Conservation (phyloP, 2,888 invertebrate species). For the Isotomurus palustris region DNA sequence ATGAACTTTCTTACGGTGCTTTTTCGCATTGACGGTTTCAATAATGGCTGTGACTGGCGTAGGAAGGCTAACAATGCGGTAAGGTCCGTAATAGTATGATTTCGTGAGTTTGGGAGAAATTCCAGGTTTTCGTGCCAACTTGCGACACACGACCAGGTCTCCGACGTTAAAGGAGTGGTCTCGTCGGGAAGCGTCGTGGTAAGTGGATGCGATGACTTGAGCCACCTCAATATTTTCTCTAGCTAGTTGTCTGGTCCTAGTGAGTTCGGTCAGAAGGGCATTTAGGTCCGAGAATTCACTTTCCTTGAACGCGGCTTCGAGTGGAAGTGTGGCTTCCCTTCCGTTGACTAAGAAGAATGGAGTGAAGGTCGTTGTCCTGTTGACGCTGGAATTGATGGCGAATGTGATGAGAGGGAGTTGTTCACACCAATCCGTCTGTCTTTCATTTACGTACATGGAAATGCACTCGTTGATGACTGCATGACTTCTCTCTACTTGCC, state of each 20-base stretch:
- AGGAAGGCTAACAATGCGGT: too few relatives aligned
- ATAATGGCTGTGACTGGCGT: too few relatives aligned
- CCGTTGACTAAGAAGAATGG: background rate
- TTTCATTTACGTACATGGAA: background rate
- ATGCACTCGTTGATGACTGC: background rate
- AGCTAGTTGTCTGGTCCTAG: background rate
- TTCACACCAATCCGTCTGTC: constrained; percentile 1
- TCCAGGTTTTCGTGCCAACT: background rate
- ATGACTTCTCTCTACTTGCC: background rate
- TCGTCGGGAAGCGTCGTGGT: background rate
- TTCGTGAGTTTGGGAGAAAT: background rate
- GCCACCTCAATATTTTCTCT: background rate
- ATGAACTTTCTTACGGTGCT: background rate
- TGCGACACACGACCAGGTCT: background rate
- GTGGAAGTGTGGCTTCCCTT: background rate
- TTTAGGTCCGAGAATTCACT: background rate
- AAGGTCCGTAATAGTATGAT: background rate
- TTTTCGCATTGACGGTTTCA: background rate
- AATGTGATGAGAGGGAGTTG: background rate
- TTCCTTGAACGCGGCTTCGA: background rate
- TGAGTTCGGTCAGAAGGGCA: too few relatives aligned
- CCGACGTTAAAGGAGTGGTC: background rate
- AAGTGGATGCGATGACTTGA: background rate
- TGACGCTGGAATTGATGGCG: background rate
- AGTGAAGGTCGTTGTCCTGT: background rate